Conservation (phyloP, 2,797 vertebrate species). For the Ctenopoma kingsleyae region DNA sequence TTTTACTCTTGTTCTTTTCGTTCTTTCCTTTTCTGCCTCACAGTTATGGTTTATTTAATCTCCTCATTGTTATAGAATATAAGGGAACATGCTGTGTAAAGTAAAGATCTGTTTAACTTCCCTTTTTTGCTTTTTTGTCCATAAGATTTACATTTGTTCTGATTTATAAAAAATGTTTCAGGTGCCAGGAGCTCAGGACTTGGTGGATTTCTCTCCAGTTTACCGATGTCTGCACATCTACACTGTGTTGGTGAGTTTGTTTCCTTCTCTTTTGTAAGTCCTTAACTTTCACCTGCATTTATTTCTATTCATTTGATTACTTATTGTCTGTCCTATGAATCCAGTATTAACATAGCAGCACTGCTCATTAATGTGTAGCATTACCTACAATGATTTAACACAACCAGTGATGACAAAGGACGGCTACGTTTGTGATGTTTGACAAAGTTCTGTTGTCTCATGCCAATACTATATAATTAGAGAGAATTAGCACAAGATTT, state of each 20-base stretch:
- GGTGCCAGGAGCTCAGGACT: conserved; percentile 93
- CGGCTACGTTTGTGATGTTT: neutral
- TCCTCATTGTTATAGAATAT: no score
- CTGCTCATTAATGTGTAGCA: neutral
- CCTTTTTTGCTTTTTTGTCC: no score
- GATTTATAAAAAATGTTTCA: conserved; percentile 47
- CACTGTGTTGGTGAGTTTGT: conserved; percentile 91
- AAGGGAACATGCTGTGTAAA: no score
- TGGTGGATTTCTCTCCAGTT: conserved; percentile 97
- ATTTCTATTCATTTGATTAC: no score
- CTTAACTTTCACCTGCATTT: rapidly evolving
- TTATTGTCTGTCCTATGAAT: no score
- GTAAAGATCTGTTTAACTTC: no score
- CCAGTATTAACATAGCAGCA: neutral
- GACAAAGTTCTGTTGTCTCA: neutral
- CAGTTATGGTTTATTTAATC: no score
- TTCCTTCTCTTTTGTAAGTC: neutral
- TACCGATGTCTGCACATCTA: conserved; percentile 97
- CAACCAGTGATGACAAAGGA: neutral
- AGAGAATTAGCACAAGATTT: neutral
- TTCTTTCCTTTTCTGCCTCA: no score
- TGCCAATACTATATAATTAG: neutral
- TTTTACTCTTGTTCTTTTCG: no score
- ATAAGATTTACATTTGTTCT: neutral
- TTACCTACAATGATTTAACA: neutral